Percentiles rank a stretch among this genome's conserved stretches.
These are phyloP conservation scores for Pocillopora verrucosa DNA, from an alignment of 64 coral and sea anemone species.

Conservation along the genomic window DNA sequence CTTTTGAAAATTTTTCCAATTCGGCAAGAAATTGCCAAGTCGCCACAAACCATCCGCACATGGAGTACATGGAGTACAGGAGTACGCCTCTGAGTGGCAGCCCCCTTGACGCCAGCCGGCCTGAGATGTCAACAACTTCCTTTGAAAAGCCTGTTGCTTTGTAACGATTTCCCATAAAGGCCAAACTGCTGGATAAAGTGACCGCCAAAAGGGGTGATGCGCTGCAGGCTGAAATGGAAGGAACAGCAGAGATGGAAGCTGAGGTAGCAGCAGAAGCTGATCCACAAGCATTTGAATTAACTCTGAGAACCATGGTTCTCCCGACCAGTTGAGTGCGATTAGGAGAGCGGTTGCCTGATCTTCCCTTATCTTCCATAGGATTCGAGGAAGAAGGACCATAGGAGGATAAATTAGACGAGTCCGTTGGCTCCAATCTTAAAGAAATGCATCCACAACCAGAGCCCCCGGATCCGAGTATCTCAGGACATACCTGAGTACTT, in stretches of 20 bases:
- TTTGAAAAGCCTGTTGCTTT: too few relatives aligned
- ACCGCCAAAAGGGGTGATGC: neutral
- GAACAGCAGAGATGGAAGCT: neutral
- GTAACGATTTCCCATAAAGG: neutral
- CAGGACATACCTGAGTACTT: constrained; percentile 35
- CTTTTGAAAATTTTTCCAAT: neutral
- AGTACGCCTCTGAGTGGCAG: neutral
- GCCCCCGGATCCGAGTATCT: constrained; percentile 45
- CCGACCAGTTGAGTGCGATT: constrained; percentile 42
- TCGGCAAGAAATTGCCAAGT: neutral
- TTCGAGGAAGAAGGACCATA: constrained; percentile 25
- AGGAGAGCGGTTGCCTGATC: constrained; percentile 33
- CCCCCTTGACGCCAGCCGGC: too few relatives aligned
- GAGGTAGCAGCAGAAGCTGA: constrained; percentile 26
- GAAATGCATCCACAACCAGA: constrained; percentile 50
- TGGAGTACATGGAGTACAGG: neutral
- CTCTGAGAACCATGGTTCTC: constrained; percentile 42
- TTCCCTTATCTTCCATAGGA: constrained; percentile 38
- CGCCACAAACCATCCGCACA: neutral
- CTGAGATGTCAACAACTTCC: too few relatives aligned
- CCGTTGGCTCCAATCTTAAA: constrained; percentile 44
- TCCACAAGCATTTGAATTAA: constrained; percentile 25
- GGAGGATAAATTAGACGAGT: constrained; percentile 35
- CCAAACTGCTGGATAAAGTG: neutral
- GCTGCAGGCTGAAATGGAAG: constrained; percentile 21